These are phyloP conservation scores for Fregata magnificens DNA, from an alignment of 2,113 vertebrate species.

Conservation along the genomic window DNA sequence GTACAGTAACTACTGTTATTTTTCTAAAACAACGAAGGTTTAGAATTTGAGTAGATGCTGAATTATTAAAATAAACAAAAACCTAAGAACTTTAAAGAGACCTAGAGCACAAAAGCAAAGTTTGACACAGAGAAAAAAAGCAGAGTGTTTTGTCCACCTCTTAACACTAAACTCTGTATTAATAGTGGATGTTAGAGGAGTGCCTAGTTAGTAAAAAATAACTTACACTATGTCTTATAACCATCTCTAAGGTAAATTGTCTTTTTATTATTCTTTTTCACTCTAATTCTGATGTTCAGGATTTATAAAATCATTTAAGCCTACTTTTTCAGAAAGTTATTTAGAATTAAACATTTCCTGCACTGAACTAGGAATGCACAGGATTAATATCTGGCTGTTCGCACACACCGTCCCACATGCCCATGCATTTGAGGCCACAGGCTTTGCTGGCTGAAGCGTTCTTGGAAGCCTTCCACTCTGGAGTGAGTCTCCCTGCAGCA, in stretches of 20 bases:
- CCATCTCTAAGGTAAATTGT: background rate
- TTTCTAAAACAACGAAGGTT: background rate
- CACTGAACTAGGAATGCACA: background rate
- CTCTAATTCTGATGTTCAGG: background rate
- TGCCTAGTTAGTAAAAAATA: background rate
- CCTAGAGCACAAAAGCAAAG: background rate
- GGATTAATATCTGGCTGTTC: background rate
- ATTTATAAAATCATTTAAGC: background rate
- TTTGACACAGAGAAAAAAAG: background rate
- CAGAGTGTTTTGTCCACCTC: background rate
- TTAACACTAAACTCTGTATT: background rate
- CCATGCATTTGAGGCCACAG: background rate
- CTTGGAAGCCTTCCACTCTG: background rate
- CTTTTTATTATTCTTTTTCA: background rate
- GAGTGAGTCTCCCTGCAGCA: background rate
- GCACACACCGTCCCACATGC: background rate
- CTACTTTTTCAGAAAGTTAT: background rate
- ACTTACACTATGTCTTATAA: background rate
- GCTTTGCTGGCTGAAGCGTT: background rate
- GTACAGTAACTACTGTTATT: background rate
- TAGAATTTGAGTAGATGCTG: background rate
- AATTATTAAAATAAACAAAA: background rate
- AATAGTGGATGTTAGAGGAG: background rate
- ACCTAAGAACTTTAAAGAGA: background rate
- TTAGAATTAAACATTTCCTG: background rate